phyloP scores from a whole-genome alignment of 2,113 vertebrate genomes.

The Rutilus rutilus region DNA sequence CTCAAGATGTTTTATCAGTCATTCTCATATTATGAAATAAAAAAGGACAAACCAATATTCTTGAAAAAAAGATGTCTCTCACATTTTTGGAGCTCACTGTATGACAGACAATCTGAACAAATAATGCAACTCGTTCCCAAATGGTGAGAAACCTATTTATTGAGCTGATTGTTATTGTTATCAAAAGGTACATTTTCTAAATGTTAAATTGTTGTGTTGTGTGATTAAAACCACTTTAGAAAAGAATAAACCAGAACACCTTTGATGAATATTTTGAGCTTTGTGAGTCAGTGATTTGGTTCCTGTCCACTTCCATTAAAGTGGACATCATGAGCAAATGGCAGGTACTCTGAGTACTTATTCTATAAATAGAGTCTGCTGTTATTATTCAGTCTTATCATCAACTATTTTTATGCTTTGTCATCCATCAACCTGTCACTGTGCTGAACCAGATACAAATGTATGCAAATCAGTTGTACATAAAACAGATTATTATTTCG shows the following conservation, averaged over 20 bases:
- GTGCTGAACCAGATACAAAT: neutral
- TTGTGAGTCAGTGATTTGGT: slow-evolving; percentile 40
- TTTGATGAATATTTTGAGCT: slow-evolving; percentile 23
- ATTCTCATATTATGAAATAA: neutral
- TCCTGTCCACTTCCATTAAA: slow-evolving; percentile 45
- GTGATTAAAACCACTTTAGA: neutral
- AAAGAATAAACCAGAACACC: slow-evolving; percentile 29
- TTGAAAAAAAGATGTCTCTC: neutral
- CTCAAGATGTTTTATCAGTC: neutral
- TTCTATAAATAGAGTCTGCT: slow-evolving; percentile 51
- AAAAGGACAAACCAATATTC: neutral
- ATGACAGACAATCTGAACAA: neutral
- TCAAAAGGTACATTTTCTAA: slow-evolving; percentile 5
- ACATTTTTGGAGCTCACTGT: neutral
- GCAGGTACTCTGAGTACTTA: neutral
- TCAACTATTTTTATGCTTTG: slow-evolving; percentile 20
- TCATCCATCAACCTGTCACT: slow-evolving; percentile 1
- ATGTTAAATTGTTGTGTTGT: slow-evolving; percentile 6
- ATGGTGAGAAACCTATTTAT: neutral
- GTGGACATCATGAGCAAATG: slow-evolving; percentile 31
- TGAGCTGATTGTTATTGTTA: neutral
- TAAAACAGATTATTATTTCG: neutral
- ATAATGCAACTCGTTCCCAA: neutral
- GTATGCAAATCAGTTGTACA: neutral
- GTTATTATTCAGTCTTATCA: slow-evolving; percentile 42